Evolutionary conservation across 2,113 vertebrate genomes (phyloP).

Genomic region (Upupa epops): DNA sequence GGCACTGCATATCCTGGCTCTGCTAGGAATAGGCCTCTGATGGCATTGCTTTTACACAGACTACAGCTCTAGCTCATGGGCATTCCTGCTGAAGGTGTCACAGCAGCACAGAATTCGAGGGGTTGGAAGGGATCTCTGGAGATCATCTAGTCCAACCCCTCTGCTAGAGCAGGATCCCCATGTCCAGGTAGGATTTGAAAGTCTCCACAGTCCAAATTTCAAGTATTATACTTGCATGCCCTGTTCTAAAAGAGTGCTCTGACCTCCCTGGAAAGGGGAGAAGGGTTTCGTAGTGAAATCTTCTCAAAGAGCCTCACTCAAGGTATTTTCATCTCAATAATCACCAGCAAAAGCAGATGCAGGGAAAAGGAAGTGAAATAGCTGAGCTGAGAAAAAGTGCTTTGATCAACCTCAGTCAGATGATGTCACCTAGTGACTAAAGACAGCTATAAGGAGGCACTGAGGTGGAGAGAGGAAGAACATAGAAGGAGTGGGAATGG

Average conservation of each 20-base stretch:
- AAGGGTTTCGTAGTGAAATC: background rate
- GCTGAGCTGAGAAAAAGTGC: background rate
- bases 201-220: background rate
- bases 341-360: background rate
- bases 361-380: background rate
- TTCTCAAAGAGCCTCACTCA: background rate
- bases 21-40: background rate
- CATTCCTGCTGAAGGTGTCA: background rate
- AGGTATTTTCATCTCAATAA: background rate
- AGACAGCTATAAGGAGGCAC: background rate
- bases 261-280: background rate
- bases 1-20: background rate
- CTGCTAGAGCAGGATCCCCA: no score
- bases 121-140: no score
- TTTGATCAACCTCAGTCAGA: background rate
- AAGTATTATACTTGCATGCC: background rate
- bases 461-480: background rate
- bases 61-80: background rate
- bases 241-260: background rate
- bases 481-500: background rate
- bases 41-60: fast-evolving
- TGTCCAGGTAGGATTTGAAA: no score
- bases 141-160: no score
- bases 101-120: no score
- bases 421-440: background rate